Percentiles rank a stretch among this genome's conserved stretches.
phyloP scores from a whole-genome alignment of 2,797 vertebrate genomes.

The Morus bassanus region DNA sequence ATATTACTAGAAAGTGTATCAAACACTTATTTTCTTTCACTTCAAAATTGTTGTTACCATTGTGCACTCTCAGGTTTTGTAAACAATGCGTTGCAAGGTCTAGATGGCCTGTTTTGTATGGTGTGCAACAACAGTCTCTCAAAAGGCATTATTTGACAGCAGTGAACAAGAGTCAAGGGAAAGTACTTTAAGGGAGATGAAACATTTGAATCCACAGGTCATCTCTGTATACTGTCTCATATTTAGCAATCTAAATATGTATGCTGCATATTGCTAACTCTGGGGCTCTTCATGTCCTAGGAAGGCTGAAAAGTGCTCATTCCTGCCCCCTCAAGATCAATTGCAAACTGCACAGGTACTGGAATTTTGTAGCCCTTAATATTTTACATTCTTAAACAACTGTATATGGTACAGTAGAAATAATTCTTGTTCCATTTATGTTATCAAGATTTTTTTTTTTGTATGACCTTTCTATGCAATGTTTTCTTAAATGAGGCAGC shows the following conservation, averaged over 20 bases:
- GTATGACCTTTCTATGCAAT: background rate
- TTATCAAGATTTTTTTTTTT: background rate
- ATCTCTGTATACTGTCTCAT: background rate
- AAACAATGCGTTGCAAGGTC: background rate
- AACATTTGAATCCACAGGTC: background rate
- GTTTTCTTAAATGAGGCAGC: background rate
- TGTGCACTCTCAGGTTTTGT: background rate
- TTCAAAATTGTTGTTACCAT: background rate
- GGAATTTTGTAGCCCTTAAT: background rate
- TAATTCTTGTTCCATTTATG: background rate
- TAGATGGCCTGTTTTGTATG: background rate
- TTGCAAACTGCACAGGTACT: background rate
- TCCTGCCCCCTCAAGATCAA: fast-evolving
- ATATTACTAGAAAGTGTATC: too few relatives aligned
- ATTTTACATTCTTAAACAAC: background rate
- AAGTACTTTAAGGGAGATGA: background rate
- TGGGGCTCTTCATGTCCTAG: background rate
- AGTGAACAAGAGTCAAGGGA: background rate
- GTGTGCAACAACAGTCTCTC: background rate
- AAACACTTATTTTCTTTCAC: background rate
- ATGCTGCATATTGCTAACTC: background rate
- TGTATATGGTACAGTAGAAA: background rate
- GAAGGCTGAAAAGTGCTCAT: background rate
- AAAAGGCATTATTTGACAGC: background rate
- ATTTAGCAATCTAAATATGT: background rate